Base-by-base conservation (phyloP, 2,888 invertebrate species). In the Ryuthela nishihirai region DNA sequence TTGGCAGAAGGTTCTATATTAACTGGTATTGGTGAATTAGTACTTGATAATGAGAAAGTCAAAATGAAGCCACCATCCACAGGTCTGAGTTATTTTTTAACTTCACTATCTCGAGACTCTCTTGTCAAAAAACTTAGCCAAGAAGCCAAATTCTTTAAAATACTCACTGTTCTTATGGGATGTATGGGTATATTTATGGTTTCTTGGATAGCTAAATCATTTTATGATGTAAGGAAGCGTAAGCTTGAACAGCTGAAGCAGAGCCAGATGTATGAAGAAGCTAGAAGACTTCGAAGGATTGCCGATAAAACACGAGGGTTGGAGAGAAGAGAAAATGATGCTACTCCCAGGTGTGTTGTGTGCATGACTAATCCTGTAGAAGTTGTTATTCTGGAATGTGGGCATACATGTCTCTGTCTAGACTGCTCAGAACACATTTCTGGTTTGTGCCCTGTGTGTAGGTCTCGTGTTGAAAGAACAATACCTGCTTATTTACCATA, bases 401-500 rank as follows among this genome's bases (percentile, higher is more conserved):
- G 92, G 0, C 93, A 93, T 73, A 87, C 92, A 5, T 91, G 91
- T 69, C 75, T 92, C 24, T 93, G 93, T 72, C 87, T 87, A 72
- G 88, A 91, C 72, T 93, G 93, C 72, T 82, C 83, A 1, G 82
- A 83, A 63, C 82, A 82, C 70, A 85, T 92, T 54, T 77, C 75
- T 15, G 10, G 49, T 4, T 79, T 81, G 56, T 93, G 93, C 70
- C 93, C 93, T 0, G 81, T 92, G 25, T 93, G 93, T 74, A 79
- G 91, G 23, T 15, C 42, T 7, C 7, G 10, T 15, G 40, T 70
- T 65, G 2, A 53, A 34, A n/a, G 69, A 59, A 69, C 70, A 69
- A n/a, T 70, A 50, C 43, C 60, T 12, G 26, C 66, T 43, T 38
- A 63, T 56, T 29, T 65, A 64, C 18, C 72, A 69, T 72, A 71